phyloP scores from a whole-genome alignment of 2,797 vertebrate species.

The Euphonia xanthogaster region DNA sequence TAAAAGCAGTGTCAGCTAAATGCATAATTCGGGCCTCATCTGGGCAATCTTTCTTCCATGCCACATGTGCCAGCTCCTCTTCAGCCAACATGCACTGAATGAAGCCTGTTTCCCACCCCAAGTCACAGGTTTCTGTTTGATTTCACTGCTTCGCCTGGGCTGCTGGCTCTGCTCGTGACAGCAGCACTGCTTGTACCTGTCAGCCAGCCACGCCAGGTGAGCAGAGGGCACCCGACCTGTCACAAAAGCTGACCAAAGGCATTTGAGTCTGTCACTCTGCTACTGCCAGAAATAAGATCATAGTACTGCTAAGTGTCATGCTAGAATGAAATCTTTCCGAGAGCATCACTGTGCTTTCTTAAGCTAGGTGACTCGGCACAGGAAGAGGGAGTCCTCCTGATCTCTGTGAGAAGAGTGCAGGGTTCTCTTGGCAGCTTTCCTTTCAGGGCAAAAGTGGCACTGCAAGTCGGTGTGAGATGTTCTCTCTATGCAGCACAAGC shows the following conservation, averaged over 20 bases:
- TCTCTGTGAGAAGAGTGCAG: rapidly evolving
- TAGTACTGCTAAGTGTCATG: not conserved
- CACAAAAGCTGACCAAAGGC: not conserved
- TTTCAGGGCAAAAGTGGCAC: not conserved
- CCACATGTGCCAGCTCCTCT: not conserved
- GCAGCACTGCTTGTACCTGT: not conserved
- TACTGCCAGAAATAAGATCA: not conserved
- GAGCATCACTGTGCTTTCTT: not conserved
- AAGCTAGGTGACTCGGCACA: not conserved
- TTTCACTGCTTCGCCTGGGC: not conserved
- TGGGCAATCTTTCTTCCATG: not conserved
- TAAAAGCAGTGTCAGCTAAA: not conserved
- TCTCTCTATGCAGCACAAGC: not conserved
- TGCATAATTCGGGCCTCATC: not conserved
- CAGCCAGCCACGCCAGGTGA: rapidly evolving
- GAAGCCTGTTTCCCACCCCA: rapidly evolving
- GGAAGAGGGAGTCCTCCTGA: not conserved
- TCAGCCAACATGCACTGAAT: not conserved
- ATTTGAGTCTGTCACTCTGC: not conserved
- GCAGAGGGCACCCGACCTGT: rapidly evolving
- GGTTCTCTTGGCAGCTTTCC: not conserved
- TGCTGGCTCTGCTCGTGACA: not conserved
- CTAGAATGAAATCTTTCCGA: not conserved
- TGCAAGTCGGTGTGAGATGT: not conserved
- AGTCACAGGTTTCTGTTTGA: not conserved